These are phyloP conservation scores for Poicephalus meyeri DNA, from an alignment of 2,113 vertebrate genomes.

Conservation along the genomic window DNA sequence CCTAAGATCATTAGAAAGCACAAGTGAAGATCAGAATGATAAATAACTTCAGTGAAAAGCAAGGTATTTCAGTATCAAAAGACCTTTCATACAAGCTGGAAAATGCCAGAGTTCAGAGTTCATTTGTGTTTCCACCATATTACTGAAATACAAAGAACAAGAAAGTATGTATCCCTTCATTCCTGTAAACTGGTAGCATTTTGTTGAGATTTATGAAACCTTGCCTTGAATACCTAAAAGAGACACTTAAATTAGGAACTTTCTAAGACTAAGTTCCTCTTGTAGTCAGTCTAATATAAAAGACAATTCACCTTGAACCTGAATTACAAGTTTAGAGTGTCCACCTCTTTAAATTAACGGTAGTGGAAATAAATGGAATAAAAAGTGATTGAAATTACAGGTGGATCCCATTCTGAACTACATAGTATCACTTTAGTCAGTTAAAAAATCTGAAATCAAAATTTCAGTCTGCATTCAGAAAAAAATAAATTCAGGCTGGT, in stretches of 20 bases:
- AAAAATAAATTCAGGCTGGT: background rate
- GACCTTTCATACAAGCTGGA: background rate
- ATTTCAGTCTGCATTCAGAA: background rate
- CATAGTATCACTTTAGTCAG: background rate
- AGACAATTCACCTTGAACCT: background rate
- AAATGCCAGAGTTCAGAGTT: background rate
- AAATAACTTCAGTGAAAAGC: slow-evolving; percentile 1
- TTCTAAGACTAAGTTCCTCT: background rate
- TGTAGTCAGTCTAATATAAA: background rate
- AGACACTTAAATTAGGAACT: background rate
- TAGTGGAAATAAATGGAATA: background rate
- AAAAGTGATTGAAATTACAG: background rate
- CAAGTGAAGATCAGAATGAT: slow-evolving; percentile 7
- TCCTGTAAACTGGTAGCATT: background rate
- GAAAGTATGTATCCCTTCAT: background rate
- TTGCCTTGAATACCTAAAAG: background rate
- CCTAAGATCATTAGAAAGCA: slow-evolving; percentile 30
- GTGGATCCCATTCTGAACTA: background rate
- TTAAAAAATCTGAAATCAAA: background rate
- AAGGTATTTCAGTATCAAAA: background rate
- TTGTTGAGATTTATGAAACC: background rate
- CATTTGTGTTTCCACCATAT: background rate
- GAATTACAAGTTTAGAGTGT: background rate
- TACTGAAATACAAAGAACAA: background rate
- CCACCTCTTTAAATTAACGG: background rate